A percentile compares a stretch with the other conserved stretches of the same genome.
These are phyloP conservation scores for Montifringilla adamsi DNA, from an alignment of 2,113 vertebrate species.

Conservation along the genomic window DNA sequence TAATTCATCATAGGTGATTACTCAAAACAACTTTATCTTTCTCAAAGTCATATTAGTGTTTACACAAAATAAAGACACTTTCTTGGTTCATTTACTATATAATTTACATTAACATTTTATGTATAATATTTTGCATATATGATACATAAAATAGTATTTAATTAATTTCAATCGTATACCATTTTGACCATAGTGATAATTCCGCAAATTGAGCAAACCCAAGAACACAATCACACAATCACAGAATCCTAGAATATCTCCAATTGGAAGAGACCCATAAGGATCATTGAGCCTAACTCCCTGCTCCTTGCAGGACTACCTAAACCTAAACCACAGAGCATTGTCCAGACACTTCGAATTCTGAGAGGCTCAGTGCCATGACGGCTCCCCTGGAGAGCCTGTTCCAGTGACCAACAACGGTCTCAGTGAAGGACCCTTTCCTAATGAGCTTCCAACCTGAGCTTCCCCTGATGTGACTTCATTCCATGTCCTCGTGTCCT, in stretches of 20 bases:
- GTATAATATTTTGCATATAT: background rate
- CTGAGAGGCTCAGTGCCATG: background rate
- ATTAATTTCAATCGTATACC: slow-evolving; percentile 23
- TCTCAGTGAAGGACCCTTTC: background rate
- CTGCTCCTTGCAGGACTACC: background rate
- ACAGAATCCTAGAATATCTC: background rate
- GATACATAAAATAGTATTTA: slow-evolving; percentile 7
- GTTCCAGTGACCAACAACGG: background rate
- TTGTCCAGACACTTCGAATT: background rate
- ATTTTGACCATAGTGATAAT: background rate
- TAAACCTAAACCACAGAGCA: background rate
- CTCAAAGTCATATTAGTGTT: slow-evolving; percentile 18
- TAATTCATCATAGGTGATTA: slow-evolving; percentile 15
- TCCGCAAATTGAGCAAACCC: background rate
- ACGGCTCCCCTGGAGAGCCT: background rate
- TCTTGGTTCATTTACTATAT: background rate
- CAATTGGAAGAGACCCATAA: background rate
- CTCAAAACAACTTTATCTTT: slow-evolving; percentile 25
- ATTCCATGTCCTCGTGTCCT: background rate
- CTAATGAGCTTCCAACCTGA: background rate
- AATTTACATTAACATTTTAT: background rate
- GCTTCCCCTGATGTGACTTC: background rate
- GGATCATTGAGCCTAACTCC: background rate
- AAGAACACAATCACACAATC: background rate
- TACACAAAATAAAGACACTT: slow-evolving; percentile 39